Evolutionary conservation across 2,113 vertebrate species (phyloP), one percentile per base, ranked within the genome.

Genomic region (Eudyptes chrysolophus): DNA sequence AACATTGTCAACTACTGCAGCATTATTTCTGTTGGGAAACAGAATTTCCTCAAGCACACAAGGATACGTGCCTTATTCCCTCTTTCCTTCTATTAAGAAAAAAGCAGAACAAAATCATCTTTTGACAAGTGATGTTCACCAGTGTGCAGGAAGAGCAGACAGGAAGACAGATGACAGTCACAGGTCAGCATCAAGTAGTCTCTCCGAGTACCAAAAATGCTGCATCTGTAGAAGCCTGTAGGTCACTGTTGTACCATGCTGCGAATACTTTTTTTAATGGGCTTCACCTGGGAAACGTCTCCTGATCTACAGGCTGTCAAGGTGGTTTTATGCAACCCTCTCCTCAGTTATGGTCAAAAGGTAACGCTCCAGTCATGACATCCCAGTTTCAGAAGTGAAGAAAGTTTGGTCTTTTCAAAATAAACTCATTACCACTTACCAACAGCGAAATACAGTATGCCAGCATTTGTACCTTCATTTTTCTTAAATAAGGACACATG

Each of bases 341-440:
- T 83, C 49, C 40, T 72, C 55, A 79, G 30, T 22, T 75, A 6
- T 5, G 9, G 20, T 71, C 29, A 75, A 65, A 95, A 80, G 11
- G 18, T 54, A 76, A 86, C 0, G 0, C 16, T 76, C 61, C 32
- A 3, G 32, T 78, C 17, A 36, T 10, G n/a, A 30, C n/a, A 48
- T 49, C 78, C 89, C 55, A 4, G 26, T 55, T 72, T 76, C 71
- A 30, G 21, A 65, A 77, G 65, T 34, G 61, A 70, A 89, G 51
- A 57, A 78, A 76, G 24, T 32, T 27, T 22, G 36, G 19, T 74
- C 12, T 78, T 95, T 72, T 60, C 32, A 58, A 81, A 96, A 42
- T 17, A 84, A 90, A 80, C 7, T 21, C 27, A 58, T 54, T 86
- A 55, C 3, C 16, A 26, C 32, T 69, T 72, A 69, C 2, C 29